Evolutionary conservation across 92 coral and sea anemone genomes (phyloP).

Genomic region (Palythoa grandiflora): DNA sequence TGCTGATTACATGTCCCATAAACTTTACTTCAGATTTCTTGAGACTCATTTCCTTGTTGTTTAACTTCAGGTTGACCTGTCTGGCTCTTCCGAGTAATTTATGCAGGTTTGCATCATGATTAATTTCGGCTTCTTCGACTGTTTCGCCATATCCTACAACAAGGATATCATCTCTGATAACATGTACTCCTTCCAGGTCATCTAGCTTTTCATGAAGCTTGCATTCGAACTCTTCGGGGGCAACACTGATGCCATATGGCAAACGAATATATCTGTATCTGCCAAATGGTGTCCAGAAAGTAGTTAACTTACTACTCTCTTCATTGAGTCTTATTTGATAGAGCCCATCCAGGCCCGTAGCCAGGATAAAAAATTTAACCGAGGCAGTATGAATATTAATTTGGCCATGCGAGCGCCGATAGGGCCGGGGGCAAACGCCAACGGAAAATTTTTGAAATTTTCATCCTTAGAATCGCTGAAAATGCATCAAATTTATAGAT

Average conservation of each 20-base stretch:
- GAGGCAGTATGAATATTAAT: too few species aligned
- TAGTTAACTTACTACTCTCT: conserved; percentile 47
- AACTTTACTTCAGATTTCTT: conserved; percentile 46
- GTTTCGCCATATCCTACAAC: conserved; percentile 68
- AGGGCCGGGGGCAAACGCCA: too few species aligned
- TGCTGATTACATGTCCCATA: conserved; percentile 58
- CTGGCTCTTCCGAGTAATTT: conserved; percentile 50
- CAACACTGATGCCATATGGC: conserved; percentile 70
- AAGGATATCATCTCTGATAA: conserved; percentile 65
- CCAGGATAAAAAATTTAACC: too few species aligned
- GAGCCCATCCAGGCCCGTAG: too few species aligned
- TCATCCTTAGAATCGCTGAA: too few species aligned
- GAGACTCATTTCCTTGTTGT: conserved; percentile 68
- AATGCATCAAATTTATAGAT: too few species aligned
- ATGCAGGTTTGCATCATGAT: conserved; percentile 62
- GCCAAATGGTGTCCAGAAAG: conserved; percentile 38
- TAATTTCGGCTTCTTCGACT: conserved; percentile 50
- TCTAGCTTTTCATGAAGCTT: conserved; percentile 64
- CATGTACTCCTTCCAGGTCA: conserved; percentile 62
- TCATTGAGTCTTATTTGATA: conserved; percentile 57
- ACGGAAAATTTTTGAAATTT: too few species aligned
- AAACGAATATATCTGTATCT: conserved; percentile 52
- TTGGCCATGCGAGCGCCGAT: too few species aligned
- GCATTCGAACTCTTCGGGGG: conserved; percentile 68
- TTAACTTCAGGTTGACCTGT: conserved; percentile 58